Evolutionary conservation across 2,797 vertebrate genomes (phyloP).

Genomic region (Telmatherina bonti): DNA sequence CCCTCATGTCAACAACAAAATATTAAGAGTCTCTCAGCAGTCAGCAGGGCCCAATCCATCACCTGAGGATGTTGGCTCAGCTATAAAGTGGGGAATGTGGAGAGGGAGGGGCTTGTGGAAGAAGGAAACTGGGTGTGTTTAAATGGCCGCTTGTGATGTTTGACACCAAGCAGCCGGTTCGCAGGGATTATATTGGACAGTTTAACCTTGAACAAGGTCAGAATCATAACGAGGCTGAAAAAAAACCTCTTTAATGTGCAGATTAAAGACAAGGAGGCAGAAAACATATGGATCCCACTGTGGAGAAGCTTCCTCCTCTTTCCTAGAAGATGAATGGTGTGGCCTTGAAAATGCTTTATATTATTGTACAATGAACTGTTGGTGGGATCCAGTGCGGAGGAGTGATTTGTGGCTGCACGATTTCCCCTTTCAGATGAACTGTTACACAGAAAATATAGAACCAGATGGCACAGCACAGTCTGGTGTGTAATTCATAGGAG

Average conservation of each 20-base stretch:
- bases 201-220: constrained; percentile 64
- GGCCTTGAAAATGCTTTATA: background rate
- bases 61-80: constrained; percentile 16
- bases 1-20: constrained; percentile 2
- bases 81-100: background rate
- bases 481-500: no score
- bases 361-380: background rate
- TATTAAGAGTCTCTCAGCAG: background rate
- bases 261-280: background rate
- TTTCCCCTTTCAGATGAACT: background rate
- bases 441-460: no score
- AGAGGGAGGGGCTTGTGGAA: background rate
- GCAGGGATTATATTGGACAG: constrained; percentile 51
- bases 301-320: background rate
- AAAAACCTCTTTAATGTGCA: constrained; percentile 41
- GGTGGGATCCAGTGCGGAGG: background rate
- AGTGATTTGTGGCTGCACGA: background rate
- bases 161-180: constrained; percentile 35
- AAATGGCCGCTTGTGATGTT: constrained; percentile 34
- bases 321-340: background rate
- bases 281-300: background rate
- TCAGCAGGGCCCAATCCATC: constrained; percentile 33
- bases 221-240: constrained; percentile 34
- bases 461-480: no score
- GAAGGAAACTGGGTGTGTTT: constrained; percentile 8